These are phyloP conservation scores for Dromas ardeola DNA, from an alignment of 2,113 vertebrate species.

Conservation along the genomic window DNA sequence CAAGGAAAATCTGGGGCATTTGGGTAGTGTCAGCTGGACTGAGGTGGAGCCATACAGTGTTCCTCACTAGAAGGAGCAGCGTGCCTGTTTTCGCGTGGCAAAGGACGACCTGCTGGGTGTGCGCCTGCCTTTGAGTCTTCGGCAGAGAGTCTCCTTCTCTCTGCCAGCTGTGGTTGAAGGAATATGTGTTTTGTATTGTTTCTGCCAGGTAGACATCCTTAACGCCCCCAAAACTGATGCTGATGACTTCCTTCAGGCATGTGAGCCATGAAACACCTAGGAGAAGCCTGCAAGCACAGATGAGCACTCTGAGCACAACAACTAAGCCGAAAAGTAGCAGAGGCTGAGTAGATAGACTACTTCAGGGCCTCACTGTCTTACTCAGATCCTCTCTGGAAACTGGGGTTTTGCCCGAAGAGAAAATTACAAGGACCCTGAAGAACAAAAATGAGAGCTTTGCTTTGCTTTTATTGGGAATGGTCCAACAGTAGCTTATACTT, in stretches of 20 bases:
- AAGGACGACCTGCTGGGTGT: background rate
- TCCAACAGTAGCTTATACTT: background rate
- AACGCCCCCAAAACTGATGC: background rate
- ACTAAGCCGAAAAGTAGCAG: background rate
- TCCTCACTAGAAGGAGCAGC: background rate
- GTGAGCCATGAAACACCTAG: background rate
- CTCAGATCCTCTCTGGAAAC: background rate
- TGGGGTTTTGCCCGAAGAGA: background rate
- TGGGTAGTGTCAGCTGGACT: background rate
- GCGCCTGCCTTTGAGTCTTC: background rate
- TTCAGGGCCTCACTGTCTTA: background rate
- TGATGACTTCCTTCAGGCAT: background rate
- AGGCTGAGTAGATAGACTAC: background rate
- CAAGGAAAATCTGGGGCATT: background rate
- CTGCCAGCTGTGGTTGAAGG: background rate
- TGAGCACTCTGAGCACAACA: background rate
- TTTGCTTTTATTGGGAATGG: background rate
- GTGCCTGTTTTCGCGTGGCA: background rate
- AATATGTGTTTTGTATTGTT: background rate
- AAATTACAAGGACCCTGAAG: background rate
- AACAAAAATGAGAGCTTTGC: background rate
- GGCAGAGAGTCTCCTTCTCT: background rate
- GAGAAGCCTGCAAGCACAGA: background rate
- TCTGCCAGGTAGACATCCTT: background rate
- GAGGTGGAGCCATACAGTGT: accelerated